A percentile compares a stretch with the other conserved stretches of the same genome.
These are phyloP conservation scores for Phrynosoma platyrhinos DNA, from an alignment of 2,113 vertebrate genomes.

Conservation along the genomic window DNA sequence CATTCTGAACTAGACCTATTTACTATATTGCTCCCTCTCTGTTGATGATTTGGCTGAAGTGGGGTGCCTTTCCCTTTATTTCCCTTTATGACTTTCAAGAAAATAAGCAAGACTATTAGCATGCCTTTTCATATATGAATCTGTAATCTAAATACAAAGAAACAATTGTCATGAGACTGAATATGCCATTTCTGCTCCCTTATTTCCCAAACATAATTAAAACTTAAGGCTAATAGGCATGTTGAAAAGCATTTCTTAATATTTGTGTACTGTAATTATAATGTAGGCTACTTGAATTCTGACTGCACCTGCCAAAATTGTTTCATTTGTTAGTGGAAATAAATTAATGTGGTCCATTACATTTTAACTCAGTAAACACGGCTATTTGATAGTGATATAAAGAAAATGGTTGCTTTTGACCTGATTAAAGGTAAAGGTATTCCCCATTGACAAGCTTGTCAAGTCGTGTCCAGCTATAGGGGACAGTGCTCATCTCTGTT, in stretches of 20 bases:
- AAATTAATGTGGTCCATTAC: slow-evolving; percentile 24
- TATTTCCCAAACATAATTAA: neutral
- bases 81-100: slow-evolving; percentile 14
- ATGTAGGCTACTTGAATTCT: slow-evolving; percentile 17
- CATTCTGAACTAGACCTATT: too few relatives aligned
- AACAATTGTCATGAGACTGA: neutral
- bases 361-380: slow-evolving; percentile 15
- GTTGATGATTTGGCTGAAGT: slow-evolving; percentile 51
- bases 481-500: too few relatives aligned
- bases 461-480: too few relatives aligned
- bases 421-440: neutral
- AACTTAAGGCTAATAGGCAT: neutral
- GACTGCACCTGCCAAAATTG: slow-evolving; percentile 10
- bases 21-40: slow-evolving; percentile 22
- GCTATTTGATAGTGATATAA: slow-evolving; percentile 5
- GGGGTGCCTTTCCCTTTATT: slow-evolving; percentile 10
- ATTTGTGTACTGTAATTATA: slow-evolving; percentile 4
- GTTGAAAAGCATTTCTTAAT: slow-evolving; percentile 2
- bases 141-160: neutral
- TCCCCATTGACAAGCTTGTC: too few relatives aligned
- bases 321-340: slow-evolving; percentile 14
- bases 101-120: neutral
- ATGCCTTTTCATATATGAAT: neutral
- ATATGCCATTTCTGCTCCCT: neutral
- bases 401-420: neutral